A percentile compares a stretch with the other conserved stretches of the same genome.
Conservation (phyloP, 2,113 vertebrate species). For the Bubo blakistoni region DNA sequence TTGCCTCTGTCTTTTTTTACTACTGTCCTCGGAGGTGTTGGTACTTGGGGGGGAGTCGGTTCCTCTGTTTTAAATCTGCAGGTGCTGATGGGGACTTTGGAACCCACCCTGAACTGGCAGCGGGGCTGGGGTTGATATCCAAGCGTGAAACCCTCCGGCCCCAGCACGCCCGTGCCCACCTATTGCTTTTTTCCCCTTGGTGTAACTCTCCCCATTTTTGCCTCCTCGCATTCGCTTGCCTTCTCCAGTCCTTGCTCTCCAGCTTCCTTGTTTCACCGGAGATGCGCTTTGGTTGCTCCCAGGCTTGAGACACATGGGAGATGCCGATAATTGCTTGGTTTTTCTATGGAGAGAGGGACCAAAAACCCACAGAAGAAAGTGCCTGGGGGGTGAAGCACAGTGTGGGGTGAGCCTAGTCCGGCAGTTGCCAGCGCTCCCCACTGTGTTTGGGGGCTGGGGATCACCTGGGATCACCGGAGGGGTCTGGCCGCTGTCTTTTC, state of each 20-base stretch:
- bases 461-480: not conserved
- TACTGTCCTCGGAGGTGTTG: not conserved
- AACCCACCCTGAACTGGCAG: not conserved
- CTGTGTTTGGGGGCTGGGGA: not conserved
- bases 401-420: not conserved
- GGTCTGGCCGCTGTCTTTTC: not conserved
- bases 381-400: fast-evolving
- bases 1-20: not conserved
- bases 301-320: not conserved
- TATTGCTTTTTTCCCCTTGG: not conserved
- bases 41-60: fast-evolving
- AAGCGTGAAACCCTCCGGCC: not conserved
- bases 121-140: not conserved
- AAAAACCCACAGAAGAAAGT: not conserved
- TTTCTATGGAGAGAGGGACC: not conserved
- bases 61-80: not conserved
- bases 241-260: not conserved
- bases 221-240: not conserved
- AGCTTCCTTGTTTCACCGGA: not conserved
- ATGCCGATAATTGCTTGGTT: not conserved
- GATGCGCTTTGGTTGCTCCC: not conserved
- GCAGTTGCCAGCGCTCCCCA: fast-evolving
- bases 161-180: not conserved
- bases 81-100: not conserved
- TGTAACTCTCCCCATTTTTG: not conserved